Percentiles rank a stretch among this genome's conserved stretches.
Conservation (phyloP, 35 echinoderm and acorn worm species). For the Chiridota heheva region DNA sequence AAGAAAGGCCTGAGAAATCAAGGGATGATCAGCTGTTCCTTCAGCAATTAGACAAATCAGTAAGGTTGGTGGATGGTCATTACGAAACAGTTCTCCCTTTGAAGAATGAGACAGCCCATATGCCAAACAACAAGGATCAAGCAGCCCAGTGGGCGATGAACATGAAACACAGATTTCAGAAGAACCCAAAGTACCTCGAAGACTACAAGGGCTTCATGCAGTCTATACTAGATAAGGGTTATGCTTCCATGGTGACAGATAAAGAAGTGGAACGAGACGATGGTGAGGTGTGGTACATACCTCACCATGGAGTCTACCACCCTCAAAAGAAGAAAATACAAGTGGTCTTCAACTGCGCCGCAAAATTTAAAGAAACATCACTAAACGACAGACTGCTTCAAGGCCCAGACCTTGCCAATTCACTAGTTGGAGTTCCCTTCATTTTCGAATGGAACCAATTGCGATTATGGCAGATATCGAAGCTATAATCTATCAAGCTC, state of each 20-base stretch:
- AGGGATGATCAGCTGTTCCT: conserved; percentile 1
- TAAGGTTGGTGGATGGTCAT: too few species aligned
- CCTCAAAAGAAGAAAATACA: conserved; percentile 68
- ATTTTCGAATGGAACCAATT: conserved; percentile 18
- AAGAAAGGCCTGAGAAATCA: conserved; percentile 27
- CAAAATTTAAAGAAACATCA: conserved; percentile 47
- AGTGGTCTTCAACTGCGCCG: conserved; percentile 72
- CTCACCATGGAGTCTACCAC: conserved; percentile 66
- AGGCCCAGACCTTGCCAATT: conserved; percentile 56
- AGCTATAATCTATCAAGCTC: conserved; percentile 11
- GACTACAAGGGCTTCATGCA: conserved; percentile 68
- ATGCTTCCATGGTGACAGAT: conserved; percentile 43
- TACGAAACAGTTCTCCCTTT: too few species aligned
- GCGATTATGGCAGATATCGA: conserved; percentile 41
- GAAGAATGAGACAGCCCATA: too few species aligned
- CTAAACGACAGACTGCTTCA: conserved; percentile 58
- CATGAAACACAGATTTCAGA: conserved; percentile 39
- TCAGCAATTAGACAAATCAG: too few species aligned
- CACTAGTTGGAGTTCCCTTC: background rate
- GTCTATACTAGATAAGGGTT: conserved; percentile 31
- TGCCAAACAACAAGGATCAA: too few species aligned
- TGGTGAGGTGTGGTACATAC: conserved; percentile 60
- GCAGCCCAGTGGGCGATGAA: too few species aligned
- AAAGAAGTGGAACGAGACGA: conserved; percentile 24
- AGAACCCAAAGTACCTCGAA: conserved; percentile 32